Evolutionary conservation across 1,140 invertebrate genomes (phyloP), one percentile per base, ranked within the genome.

Genomic region (Rhizoglyphus robini): DNA sequence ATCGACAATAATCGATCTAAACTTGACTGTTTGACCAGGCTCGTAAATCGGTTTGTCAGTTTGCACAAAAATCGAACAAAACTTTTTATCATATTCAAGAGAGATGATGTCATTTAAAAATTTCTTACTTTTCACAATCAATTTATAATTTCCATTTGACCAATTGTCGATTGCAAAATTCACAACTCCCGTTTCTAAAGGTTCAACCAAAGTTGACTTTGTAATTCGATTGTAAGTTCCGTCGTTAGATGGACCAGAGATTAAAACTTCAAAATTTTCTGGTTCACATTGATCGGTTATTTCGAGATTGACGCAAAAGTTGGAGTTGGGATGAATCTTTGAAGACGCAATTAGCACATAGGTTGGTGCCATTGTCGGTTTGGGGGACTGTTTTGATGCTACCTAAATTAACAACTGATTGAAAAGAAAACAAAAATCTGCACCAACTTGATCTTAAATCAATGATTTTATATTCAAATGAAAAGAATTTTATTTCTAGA

Each of bases 21-120:
- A 96, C 72, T 86, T 81, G 5, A 96, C 84, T 65, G 67, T 63
- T 72, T 88, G 83, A 13, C 86, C 84, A 0, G 91, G 91, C 73
- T 94, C 89, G 74, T 96, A 97, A 64, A 95, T 86, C 1, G 88
- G 84, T 76, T 92, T 90, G 76, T 97, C 93, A 0, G 91, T 95
- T 75, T 96, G 92, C 68, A 96, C 83, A 70, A 95, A 91, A 1
- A 93, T 82, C 8, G 88, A 90, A 69, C 88, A 88, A 71, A 86
- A 90, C 74, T 93, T 90, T 58, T 84, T 82, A n/a, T 86, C 80
- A 74, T 85, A 91, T 2, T 82, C 77, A 0, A 95, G 71, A n/a
- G n/a, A n/a, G 0, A 80, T 76, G 1, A 85, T 86, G 8, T 84
- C 82, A 67, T 88, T 86, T 23, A 76, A 75, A 74, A 94, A 93